Conservation (phyloP, 2,888 invertebrate species). For the Xanthia togata region DNA sequence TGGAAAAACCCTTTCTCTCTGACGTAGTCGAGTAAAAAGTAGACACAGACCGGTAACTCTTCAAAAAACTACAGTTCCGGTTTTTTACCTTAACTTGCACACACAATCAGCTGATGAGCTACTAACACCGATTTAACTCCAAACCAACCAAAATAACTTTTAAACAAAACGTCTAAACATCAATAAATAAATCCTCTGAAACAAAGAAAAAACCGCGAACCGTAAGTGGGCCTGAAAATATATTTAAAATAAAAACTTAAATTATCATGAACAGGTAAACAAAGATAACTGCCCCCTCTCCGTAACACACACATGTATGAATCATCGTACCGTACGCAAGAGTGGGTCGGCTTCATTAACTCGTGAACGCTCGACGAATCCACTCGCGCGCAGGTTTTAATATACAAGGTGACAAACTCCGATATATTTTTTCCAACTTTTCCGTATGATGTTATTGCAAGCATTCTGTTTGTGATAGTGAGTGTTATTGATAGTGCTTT, state of each 20-base stretch:
- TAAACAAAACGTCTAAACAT: conserved; percentile 24
- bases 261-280: conserved; percentile 64
- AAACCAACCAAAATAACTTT: conserved; percentile 1
- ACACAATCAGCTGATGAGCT: background rate
- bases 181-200: conserved; percentile 14
- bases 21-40: background rate
- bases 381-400: conserved; percentile 78
- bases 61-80: background rate
- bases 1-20: too few species aligned
- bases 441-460: conserved; percentile 70
- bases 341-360: conserved; percentile 68
- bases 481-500: conserved; percentile 76
- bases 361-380: conserved; percentile 73
- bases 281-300: conserved; percentile 60
- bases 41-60: background rate
- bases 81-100: background rate
- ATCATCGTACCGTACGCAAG: conserved; percentile 54
- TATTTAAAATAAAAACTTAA: conserved; percentile 11
- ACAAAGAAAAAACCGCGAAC: conserved; percentile 41
- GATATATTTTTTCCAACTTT: conserved; percentile 46
- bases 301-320: conserved; percentile 58
- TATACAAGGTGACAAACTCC: conserved; percentile 50
- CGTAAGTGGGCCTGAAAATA: conserved; percentile 24
- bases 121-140: background rate
- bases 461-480: conserved; percentile 67